Evolutionary conservation across 2,888 invertebrate genomes (phyloP), one percentile per base, ranked within the genome.

Genomic region (Synanthedon vespiformis): DNA sequence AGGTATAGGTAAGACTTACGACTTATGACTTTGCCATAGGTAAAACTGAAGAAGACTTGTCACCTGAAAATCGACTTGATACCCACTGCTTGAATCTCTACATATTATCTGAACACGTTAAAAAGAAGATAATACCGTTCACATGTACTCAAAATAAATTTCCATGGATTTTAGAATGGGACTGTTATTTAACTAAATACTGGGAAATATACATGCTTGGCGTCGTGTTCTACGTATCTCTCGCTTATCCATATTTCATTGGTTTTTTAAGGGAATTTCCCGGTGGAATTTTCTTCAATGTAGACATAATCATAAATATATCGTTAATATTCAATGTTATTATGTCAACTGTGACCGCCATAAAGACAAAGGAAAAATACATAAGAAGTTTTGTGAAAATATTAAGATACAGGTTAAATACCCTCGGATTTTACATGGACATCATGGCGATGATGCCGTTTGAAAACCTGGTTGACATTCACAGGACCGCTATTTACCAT

Each of bases 401-500:
- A 58, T 51, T 88, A 10, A 67, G 69, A 44, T 77, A 84, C 56
- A 76, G 81, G 61, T 66, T 89, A 65, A 80, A 81, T 53, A 82
- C 86, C 3, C 65, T 87, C 40, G 81, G 84, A 5, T 89, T 89
- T 63, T 89, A 88, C 59, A 69, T 89, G 49, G 89, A 89, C 57
- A 64, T 89, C 14, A 57, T 88, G 48, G 77, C 88, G 10, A 74
- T 85, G 41, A 76, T 89, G 59, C 88, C 88, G 12, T 76, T 89
- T 51, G 89, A 89, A 65, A 75, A 81, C 54, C 80, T 88, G 53
- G 79, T 86, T 13, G 77, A 73, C 1, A 82, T 85, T 55, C 84
- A 84, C 54, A 68, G 65, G 5, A 57, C 62, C 11, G 67, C 74
- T 1, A 72, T 70, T 48, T 85, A 86, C 59, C 63, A 72, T 22